These are phyloP conservation scores for Mystacides longicornis DNA, from an alignment of 2,888 invertebrate species.

Conservation along the genomic window DNA sequence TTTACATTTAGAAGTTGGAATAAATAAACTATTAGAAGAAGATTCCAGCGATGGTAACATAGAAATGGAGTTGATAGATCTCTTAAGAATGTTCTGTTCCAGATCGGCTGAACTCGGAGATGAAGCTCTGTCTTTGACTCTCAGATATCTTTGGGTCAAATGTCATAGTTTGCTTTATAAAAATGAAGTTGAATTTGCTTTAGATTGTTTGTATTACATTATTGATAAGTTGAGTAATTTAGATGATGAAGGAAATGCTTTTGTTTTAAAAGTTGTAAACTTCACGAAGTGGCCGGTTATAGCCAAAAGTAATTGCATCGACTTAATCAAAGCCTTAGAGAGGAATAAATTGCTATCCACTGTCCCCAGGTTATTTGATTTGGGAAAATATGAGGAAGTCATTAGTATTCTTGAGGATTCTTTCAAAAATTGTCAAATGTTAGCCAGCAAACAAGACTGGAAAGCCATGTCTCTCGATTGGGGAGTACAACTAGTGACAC, in stretches of 20 bases:
- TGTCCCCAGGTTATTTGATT: constrained; percentile 59
- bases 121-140: constrained; percentile 36
- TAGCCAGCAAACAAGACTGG: constrained; percentile 39
- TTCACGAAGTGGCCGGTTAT: constrained; percentile 40
- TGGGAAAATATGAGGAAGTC: constrained; percentile 57
- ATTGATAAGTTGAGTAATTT: constrained; percentile 42
- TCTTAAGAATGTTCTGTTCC: constrained; percentile 31
- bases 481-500: constrained; percentile 51
- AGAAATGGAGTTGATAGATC: constrained; percentile 39
- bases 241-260: constrained; percentile 37
- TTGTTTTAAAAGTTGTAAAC: constrained; percentile 35
- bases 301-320: constrained; percentile 36
- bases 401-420: constrained; percentile 60
- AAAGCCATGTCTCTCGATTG: constrained; percentile 47
- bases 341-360: constrained; percentile 53
- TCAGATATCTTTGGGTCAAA: constrained; percentile 43
- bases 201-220: constrained; percentile 42
- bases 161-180: constrained; percentile 40
- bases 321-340: constrained; percentile 40
- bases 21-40: constrained; percentile 37
- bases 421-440: constrained; percentile 49
- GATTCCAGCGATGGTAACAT: constrained; percentile 31
- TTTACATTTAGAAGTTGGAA: constrained; percentile 39
- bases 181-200: constrained; percentile 39
- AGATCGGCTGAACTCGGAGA: constrained; percentile 39